Base-by-base conservation (phyloP, 1,140 invertebrate genomes). In the Drosophila bifasciata region DNA sequence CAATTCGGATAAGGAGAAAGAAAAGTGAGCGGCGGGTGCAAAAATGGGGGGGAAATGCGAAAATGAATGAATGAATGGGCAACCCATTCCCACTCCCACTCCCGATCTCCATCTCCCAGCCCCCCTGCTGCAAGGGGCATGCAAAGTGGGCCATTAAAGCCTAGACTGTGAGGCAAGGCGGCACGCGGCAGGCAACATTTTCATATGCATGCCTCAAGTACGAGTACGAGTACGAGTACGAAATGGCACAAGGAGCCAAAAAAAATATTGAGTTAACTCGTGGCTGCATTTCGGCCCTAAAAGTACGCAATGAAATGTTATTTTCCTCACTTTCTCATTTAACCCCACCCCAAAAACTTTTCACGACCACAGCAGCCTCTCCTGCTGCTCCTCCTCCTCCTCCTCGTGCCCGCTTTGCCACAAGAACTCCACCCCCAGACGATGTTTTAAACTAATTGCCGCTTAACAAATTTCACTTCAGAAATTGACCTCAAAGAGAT, bases 191-290 rank as follows among this genome's bases (percentile, higher is more conserved):
- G 36, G 44, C 43, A 69, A 55, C 28, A 28, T 28, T 69, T 69
- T 69, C 68, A 72, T 72, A 72, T 72, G 68, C 57, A 72, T 72
- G 68, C 57, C 57, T 72, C 72, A 72, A 72, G 68, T 72, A 43
- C 49, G 51, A 52, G 67, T 32, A 49, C 63, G 40, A 72, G 68
- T 72, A 43, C 49, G 51, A 52, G 67, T 32, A 49, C 63, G 40
- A 69, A 72, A 72, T 61, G 68, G 44, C 58, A 53, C 68, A 62
- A 62, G 67, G 45, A 72, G 50, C 57, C 49, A 72, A 72, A 57
- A 72, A 72, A 72, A 72, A 72, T 72, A 72, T 72, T 72, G 36
- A 72, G 69, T 72, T 72, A 72, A 71, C 68, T 66, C 69, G 21
- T 61, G 56, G 56, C 41, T 36, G 49, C 57, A n/a, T n/a, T n/a